A percentile compares a stretch with the other conserved stretches of the same genome.
phyloP scores from a whole-genome alignment of 2,113 vertebrate genomes.

The Zootoca vivipara region DNA sequence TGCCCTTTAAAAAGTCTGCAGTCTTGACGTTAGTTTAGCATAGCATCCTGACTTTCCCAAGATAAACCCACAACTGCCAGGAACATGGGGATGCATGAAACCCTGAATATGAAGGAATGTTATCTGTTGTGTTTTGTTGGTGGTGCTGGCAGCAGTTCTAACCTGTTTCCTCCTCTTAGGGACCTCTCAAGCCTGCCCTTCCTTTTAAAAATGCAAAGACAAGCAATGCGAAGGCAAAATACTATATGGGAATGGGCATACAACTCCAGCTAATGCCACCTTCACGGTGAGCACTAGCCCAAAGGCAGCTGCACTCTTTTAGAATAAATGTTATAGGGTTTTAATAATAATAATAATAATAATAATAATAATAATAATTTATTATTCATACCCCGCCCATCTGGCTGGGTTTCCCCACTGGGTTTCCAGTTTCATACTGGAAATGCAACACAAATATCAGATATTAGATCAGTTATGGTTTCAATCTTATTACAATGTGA shows the following conservation, averaged over 20 bases:
- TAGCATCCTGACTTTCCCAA: neutral
- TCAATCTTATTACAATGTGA: neutral
- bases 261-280: neutral
- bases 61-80: neutral
- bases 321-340: neutral
- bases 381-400: too few species aligned
- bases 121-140: neutral
- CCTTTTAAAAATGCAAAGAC: neutral
- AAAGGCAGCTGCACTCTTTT: neutral
- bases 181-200: neutral
- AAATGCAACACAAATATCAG: neutral
- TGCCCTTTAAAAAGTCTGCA: neutral
- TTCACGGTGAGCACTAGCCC: neutral
- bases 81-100: neutral
- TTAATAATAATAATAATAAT: too few species aligned
- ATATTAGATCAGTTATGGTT: neutral
- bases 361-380: too few species aligned
- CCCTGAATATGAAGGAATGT: neutral
- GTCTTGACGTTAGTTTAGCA: neutral
- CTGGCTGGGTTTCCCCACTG: too few species aligned
- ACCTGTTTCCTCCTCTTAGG: too few species aligned
- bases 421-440: too few species aligned
- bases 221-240: neutral
- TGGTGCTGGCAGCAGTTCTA: neutral
- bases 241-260: neutral